Base-by-base conservation (phyloP, 1,140 invertebrate genomes). In the Drosophila navojoa region DNA sequence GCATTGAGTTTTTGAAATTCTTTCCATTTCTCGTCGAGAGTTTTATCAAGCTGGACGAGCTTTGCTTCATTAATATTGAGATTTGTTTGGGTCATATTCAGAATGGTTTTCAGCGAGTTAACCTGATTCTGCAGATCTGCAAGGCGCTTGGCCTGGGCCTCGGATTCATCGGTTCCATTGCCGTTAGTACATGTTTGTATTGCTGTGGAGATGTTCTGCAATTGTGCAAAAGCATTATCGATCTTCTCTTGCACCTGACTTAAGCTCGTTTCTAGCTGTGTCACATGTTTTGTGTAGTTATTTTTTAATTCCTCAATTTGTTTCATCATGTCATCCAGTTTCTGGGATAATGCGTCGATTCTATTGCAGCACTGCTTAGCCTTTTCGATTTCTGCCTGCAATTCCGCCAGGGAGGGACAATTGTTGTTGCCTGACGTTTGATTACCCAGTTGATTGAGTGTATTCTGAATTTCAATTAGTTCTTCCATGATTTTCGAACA, bases 291-390 rank as follows among this genome's bases (percentile, higher is more conserved):
- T 1, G 5, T 53, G 7, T 64, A 66, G 5, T 45, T 66, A 6
- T 15, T 4, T 11, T 57, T 55, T 32, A 73, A 32, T 5, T 45
- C 1, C 3, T 13, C 16, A 6, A 69, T 5, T n/a, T 49, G 27
- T 1, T 7, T 2, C 10, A 22, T 4, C 16, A 81, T 5, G 3
- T 57, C 0, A 3, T 15, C 29, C 0, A 35, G 7, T 0, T 50
- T 13, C 0, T 52, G 13, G 4, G 0, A n/a, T 11, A 81, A 25
- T 1, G 45, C 55, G 7, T 57, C 63, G 13, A 77, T 45, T 11
- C 62, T 44, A 5, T 53, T 38, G 19, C 69, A 76, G 11, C 45
- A 73, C 1, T n/a, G n/a, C 6, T 52, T 47, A 0, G 59, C 53
- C 1, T 27, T 53, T 32, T 25, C 22, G 1, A 61, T 25, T 25